These are phyloP conservation scores for Ariopsis seemanni DNA, from an alignment of 2,113 vertebrate genomes.

Conservation along the genomic window DNA sequence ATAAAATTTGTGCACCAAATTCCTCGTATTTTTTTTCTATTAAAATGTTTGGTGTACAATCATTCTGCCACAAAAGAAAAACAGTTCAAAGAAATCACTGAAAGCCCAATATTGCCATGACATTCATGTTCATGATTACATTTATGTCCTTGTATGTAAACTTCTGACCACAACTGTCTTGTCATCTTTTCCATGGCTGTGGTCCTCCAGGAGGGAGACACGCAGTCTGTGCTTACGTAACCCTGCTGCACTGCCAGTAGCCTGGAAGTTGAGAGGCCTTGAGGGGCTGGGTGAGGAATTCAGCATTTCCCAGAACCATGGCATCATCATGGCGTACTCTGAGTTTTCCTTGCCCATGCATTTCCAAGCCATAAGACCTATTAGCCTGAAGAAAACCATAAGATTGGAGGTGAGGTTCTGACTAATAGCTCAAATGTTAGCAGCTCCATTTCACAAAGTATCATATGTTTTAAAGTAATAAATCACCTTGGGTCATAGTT, in stretches of 20 bases:
- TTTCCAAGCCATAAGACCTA: slow-evolving; percentile 74
- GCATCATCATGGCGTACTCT: slow-evolving; percentile 65
- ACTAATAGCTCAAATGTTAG: not conserved
- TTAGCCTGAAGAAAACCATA: slow-evolving; percentile 76
- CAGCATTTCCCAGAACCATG: slow-evolving; percentile 67
- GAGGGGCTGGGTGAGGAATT: slow-evolving; percentile 83
- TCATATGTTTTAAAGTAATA: not conserved
- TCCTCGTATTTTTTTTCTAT: too few species aligned
- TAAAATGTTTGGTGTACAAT: too few species aligned
- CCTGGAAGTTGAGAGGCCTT: slow-evolving; percentile 81
- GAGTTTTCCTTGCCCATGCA: slow-evolving; percentile 71
- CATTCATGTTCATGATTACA: too few species aligned
- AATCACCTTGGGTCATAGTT: not conserved
- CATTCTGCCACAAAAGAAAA: too few species aligned
- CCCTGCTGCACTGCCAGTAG: slow-evolving; percentile 69
- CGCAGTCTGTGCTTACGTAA: slow-evolving; percentile 76
- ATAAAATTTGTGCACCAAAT: too few species aligned
- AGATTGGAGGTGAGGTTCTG: slow-evolving; percentile 79
- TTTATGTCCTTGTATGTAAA: too few species aligned
- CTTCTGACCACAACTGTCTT: not conserved
- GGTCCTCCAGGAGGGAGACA: slow-evolving; percentile 69
- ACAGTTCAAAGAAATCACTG: too few species aligned
- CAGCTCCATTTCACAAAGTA: not conserved
- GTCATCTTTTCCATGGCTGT: not conserved
- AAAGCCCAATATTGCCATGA: too few species aligned